A percentile compares a stretch with the other conserved stretches of the same genome.
phyloP scores from a whole-genome alignment of 2,113 vertebrate species.

The Platanista minor region DNA sequence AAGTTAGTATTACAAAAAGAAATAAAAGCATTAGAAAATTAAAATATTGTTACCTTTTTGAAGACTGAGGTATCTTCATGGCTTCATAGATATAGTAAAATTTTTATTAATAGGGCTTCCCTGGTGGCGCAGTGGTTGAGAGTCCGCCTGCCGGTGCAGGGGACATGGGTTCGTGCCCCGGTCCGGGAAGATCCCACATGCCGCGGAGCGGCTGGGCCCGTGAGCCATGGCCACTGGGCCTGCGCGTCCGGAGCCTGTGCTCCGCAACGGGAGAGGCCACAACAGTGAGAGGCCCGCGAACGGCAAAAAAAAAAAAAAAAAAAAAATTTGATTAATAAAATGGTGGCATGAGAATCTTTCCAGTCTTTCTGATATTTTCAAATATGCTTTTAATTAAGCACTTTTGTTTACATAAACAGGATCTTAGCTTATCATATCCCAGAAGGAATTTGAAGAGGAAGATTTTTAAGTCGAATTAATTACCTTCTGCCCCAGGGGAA shows the following conservation, averaged over 20 bases:
- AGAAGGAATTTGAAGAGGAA: slow-evolving; percentile 63
- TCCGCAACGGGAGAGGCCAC: too few species aligned
- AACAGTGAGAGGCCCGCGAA: too few species aligned
- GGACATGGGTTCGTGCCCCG: too few species aligned
- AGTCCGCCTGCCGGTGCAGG: too few species aligned
- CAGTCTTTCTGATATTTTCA: slow-evolving; percentile 27
- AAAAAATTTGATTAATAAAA: slow-evolving; percentile 41
- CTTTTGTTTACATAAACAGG: slow-evolving; percentile 70
- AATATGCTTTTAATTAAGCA: slow-evolving; percentile 57
- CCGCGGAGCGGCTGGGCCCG: too few species aligned
- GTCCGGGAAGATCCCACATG: too few species aligned
- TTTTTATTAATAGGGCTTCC: slow-evolving; percentile 39
- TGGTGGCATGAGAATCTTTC: neutral
- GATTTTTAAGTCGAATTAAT: slow-evolving; percentile 70
- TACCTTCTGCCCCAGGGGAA: slow-evolving; percentile 54
- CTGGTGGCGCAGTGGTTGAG: too few species aligned
- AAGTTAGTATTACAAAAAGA: neutral
- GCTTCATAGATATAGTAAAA: neutral
- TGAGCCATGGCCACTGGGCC: too few species aligned
- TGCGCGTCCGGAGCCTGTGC: too few species aligned
- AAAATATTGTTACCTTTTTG: slow-evolving; percentile 10
- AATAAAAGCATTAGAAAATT: neutral
- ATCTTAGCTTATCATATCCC: slow-evolving; percentile 60
- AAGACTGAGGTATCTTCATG: neutral
- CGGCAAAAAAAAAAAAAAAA: too few species aligned